These are phyloP conservation scores for Calosoma granatense DNA, from an alignment of 1,140 invertebrate genomes.

Conservation along the genomic window DNA sequence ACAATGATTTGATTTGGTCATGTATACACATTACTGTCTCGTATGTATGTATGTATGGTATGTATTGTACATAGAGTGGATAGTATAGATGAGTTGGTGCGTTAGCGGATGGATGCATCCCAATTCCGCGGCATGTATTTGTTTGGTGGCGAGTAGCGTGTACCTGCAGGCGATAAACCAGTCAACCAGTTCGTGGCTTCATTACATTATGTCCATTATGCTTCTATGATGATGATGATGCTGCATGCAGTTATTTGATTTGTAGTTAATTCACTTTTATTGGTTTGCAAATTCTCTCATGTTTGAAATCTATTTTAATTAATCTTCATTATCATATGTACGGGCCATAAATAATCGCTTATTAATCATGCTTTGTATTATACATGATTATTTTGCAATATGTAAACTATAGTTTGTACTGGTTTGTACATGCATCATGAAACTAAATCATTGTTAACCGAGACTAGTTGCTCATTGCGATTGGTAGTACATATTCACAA, in stretches of 20 bases:
- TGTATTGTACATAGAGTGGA: no score
- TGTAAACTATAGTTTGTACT: no score
- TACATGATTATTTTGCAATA: background rate
- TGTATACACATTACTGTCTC: no score
- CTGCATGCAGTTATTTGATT: slow-evolving; percentile 1
- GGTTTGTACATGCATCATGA: no score
- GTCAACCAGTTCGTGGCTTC: background rate
- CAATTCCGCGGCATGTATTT: background rate
- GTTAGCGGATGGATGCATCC: no score
- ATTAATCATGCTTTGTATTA: background rate
- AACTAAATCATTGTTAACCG: no score
- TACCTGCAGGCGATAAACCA: background rate
- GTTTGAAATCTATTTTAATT: slow-evolving; percentile 8
- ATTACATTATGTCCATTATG: background rate
- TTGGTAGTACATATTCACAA: no score
- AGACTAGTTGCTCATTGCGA: no score
- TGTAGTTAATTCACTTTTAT: slow-evolving; percentile 6
- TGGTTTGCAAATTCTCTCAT: slow-evolving; percentile 6
- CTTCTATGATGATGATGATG: background rate
- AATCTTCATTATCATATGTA: slow-evolving; percentile 8
- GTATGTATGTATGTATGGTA: no score
- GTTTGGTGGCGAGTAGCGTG: background rate
- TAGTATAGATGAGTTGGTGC: no score
- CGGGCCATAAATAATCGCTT: background rate
- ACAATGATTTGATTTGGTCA: no score